Evolutionary conservation across 1,140 invertebrate genomes (phyloP).

Genomic region (Drosophila ananassae): DNA sequence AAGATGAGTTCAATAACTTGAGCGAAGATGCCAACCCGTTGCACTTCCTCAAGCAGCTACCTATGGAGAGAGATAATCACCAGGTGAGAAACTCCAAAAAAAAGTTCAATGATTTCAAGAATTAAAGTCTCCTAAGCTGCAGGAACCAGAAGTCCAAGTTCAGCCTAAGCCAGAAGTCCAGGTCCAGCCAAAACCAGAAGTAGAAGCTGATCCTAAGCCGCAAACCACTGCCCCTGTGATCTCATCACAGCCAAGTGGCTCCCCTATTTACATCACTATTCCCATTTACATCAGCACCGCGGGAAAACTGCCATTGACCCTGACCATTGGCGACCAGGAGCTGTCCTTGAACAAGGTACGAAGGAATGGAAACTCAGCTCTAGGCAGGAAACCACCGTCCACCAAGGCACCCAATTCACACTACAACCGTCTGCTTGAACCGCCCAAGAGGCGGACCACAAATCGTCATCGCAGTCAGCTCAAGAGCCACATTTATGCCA

Average conservation of each 20-base stretch:
- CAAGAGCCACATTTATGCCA: constrained; percentile 51
- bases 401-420: constrained; percentile 65
- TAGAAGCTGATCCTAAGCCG: too few relatives aligned
- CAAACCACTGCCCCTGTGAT: too few relatives aligned
- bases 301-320: constrained; percentile 46
- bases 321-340: constrained; percentile 65
- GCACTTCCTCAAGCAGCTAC: constrained; percentile 60
- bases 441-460: constrained; percentile 47
- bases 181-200: background rate
- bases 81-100: background rate
- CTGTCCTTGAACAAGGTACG: constrained; percentile 35
- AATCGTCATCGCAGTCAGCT: constrained; percentile 69
- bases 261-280: constrained; percentile 74
- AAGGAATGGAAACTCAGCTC: background rate
- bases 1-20: constrained; percentile 56
- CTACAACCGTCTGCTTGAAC: constrained; percentile 61
- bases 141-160: background rate
- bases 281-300: constrained; percentile 71
- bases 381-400: constrained; percentile 20
- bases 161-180: background rate
- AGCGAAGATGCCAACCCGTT: constrained; percentile 65
- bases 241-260: too few relatives aligned
- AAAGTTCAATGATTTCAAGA: background rate
- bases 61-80: background rate
- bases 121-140: background rate